These are phyloP conservation scores for Bovichtus variegatus DNA, from an alignment of 2,797 vertebrate species.

Conservation along the genomic window DNA sequence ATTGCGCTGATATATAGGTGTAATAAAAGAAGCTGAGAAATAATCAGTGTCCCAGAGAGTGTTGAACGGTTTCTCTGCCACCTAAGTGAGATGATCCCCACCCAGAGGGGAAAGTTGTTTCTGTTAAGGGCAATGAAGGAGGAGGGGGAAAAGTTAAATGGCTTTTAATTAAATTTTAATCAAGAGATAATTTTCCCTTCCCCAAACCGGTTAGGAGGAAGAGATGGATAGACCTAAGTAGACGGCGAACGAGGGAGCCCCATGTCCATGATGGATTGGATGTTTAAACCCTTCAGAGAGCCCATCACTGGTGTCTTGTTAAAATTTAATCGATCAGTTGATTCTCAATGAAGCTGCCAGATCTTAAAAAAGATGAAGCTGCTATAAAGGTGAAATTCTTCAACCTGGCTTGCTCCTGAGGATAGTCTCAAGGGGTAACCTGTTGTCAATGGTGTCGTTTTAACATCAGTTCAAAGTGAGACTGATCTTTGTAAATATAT, in stretches of 20 bases:
- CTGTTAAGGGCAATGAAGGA: conserved; percentile 64
- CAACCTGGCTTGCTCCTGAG: conserved; percentile 10
- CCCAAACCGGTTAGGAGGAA: conserved; percentile 71
- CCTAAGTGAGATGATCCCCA: conserved; percentile 54
- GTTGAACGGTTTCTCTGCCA: conserved; percentile 46
- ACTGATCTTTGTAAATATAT: conserved; percentile 4
- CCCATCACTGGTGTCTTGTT: conserved; percentile 79
- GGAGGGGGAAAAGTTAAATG: conserved; percentile 73
- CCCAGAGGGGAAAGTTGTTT: conserved; percentile 62
- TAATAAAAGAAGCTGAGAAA: conserved; percentile 69
- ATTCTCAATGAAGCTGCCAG: conserved; percentile 71
- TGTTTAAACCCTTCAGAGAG: conserved; percentile 79
- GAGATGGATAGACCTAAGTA: conserved; percentile 71
- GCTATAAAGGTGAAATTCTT: conserved; percentile 60
- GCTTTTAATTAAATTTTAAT: conserved; percentile 88
- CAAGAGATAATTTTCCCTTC: conserved; percentile 81
- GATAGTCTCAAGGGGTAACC: conserved; percentile 19
- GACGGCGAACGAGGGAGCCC: conserved; percentile 49
- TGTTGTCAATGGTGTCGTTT: conserved; percentile 22
- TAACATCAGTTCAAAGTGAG: conserved; percentile 30
- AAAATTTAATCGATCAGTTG: conserved; percentile 84
- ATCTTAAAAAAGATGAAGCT: conserved; percentile 65
- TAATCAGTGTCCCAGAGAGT: conserved; percentile 59
- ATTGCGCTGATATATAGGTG: conserved; percentile 63
- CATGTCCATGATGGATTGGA: conserved; percentile 80